phyloP scores from a whole-genome alignment of 2,888 invertebrate genomes.

The Exephanes ischioxanthus region DNA sequence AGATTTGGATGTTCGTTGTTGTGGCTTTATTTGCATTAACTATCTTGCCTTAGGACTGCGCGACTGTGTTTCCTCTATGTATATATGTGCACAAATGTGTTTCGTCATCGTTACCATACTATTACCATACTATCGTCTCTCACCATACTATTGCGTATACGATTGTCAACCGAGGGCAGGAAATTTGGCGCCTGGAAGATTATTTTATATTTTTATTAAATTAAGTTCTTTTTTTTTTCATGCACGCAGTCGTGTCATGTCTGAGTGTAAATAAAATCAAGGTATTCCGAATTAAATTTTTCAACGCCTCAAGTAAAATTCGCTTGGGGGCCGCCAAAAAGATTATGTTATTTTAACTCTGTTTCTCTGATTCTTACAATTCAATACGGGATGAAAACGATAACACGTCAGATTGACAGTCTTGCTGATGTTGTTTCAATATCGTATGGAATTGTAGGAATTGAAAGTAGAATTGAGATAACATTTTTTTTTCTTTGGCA shows the following conservation, averaged over 20 bases:
- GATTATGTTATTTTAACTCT: too few relatives aligned
- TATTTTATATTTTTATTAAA: background rate
- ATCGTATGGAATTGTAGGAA: too few relatives aligned
- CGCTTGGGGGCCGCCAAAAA: too few relatives aligned
- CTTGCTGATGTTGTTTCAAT: too few relatives aligned
- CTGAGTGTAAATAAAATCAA: too few relatives aligned
- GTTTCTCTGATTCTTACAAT: too few relatives aligned
- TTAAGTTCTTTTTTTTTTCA: background rate
- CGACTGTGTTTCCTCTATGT: background rate
- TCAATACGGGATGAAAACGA: too few relatives aligned
- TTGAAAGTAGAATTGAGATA: too few relatives aligned
- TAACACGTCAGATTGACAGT: too few relatives aligned
- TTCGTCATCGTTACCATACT: constrained; percentile 42
- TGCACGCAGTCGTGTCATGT: too few relatives aligned
- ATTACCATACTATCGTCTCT: constrained; percentile 1
- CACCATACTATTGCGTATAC: constrained; percentile 28
- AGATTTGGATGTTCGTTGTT: background rate
- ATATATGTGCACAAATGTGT: constrained; percentile 28
- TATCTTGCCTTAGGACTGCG: background rate
- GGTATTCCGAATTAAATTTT: too few relatives aligned
- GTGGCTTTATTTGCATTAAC: background rate
- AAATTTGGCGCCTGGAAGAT: constrained; percentile 18
- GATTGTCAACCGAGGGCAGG: constrained; percentile 2
- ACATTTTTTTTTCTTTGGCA: background rate
- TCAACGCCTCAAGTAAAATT: too few relatives aligned